Base-by-base conservation (phyloP, 2,888 invertebrate genomes). In the Erebia aethiops region DNA sequence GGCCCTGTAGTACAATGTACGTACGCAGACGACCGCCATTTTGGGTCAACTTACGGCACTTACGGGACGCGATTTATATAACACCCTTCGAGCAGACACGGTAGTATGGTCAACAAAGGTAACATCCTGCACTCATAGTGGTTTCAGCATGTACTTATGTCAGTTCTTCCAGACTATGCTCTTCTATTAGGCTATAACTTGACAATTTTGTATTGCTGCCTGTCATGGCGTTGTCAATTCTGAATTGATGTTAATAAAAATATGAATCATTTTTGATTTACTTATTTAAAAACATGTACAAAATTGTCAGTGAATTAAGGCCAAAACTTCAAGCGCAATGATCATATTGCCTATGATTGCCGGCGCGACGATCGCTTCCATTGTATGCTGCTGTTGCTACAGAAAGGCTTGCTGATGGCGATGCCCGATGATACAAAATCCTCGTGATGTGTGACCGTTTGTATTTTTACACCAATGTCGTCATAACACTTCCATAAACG, bases 261-360 rank as follows among this genome's bases (percentile, higher is more conserved):
- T 13, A 46, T 46, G 11, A 46, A 46, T 46, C 13, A 4, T 46
- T 46, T 13, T 13, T 46, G 46, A 46, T 63, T 21, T 21, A n/a
- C n/a, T n/a, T n/a, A 49, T 7, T 21, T 5, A 8, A 46, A 41
- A 54, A 54, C 54, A 65, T 51, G 51, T 35, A 8, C 26, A 51
- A 51, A 63, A 63, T 51, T 56, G 14, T 62, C 16, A 18, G 5
- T 61, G 16, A n/a, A 62, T 16, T 54, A 54, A 41, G 11, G 35
- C 14, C 18, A 16, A 10, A 18, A 57, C 51, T 49, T 69, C 18
- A n/a, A 52, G 56, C n/a, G 75, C 52, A 16, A 87, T 79, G 71
- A 82, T 49, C 10, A 49, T 88, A 75, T 73, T 88, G 70, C 88
- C 87, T 5, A 58, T 86, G 41, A 66, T 88, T 70, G 84, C 83